These are phyloP conservation scores for Megaustenia siamemsis DNA, from an alignment of 2,888 invertebrate genomes.

Conservation along the genomic window DNA sequence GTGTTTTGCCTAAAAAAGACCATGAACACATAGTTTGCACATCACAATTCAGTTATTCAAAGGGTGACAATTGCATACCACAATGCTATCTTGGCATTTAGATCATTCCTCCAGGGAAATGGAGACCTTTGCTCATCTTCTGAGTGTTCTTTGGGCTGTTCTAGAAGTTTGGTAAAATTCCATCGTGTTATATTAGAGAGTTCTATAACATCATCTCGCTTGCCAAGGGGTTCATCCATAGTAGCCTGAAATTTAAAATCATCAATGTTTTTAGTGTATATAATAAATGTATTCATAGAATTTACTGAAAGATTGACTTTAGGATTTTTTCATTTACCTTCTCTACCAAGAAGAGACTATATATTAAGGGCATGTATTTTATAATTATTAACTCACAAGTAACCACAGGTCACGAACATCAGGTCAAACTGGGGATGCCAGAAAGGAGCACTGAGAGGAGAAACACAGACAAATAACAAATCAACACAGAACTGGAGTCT, in stretches of 20 bases:
- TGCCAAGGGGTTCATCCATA: conserved; percentile 72
- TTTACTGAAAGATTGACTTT: too few relatives aligned
- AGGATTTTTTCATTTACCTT: too few relatives aligned
- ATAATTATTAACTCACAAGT: too few relatives aligned
- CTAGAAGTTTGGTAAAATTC: conserved; percentile 72
- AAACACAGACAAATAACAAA: too few relatives aligned
- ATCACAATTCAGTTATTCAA: not conserved
- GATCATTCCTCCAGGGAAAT: conserved; percentile 75
- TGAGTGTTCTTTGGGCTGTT: conserved; percentile 62
- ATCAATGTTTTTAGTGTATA: not conserved
- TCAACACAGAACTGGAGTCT: too few relatives aligned
- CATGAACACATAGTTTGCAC: not conserved
- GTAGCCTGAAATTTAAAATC: not conserved
- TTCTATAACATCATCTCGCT: conserved; percentile 65
- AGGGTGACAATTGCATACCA: conserved; percentile 65
- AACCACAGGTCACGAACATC: too few relatives aligned
- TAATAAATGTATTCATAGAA: not conserved
- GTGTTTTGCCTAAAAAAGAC: too few relatives aligned
- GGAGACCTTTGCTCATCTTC: conserved; percentile 64
- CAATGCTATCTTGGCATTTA: conserved; percentile 75
- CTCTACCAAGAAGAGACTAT: too few relatives aligned
- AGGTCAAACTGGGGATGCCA: too few relatives aligned
- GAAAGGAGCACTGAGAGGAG: too few relatives aligned
- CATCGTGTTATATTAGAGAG: conserved; percentile 70
- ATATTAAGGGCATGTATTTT: too few relatives aligned